Percentiles rank a stretch among this genome's conserved stretches.
Evolutionary conservation across 2,113 vertebrate species (phyloP).

Genomic region (Bos javanicus): DNA sequence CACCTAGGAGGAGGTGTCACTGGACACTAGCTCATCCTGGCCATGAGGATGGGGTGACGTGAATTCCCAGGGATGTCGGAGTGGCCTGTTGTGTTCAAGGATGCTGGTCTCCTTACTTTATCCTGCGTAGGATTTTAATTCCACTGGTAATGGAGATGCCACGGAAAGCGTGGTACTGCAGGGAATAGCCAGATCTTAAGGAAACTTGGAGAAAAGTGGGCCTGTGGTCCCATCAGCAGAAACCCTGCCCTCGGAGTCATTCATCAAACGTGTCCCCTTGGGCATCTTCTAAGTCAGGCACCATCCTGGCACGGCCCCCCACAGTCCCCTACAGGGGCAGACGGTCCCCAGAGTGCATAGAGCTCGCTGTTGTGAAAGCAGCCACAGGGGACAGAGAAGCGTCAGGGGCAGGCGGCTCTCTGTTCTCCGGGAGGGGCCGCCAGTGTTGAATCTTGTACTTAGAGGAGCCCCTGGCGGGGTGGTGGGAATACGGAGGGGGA

Average conservation of each 20-base stretch:
- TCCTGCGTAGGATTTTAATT: background rate
- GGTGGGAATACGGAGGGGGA: background rate
- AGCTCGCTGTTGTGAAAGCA: background rate
- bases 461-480: fast-evolving
- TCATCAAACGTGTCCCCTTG: background rate
- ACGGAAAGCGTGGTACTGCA: background rate
- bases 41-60: fast-evolving
- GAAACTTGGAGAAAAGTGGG: no score
- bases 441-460: background rate
- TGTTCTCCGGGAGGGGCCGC: background rate
- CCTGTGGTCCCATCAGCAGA: background rate
- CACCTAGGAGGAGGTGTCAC: background rate
- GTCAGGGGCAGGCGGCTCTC: background rate
- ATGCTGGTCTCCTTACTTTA: background rate
- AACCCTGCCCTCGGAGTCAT: fast-evolving
- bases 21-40: background rate
- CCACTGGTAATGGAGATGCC: background rate
- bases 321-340: background rate
- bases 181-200: background rate
- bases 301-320: fast-evolving
- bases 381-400: background rate
- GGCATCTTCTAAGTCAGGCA: background rate
- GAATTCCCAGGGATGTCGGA: fast-evolving
- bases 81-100: background rate
- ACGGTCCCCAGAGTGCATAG: background rate